Conservation (phyloP, 2,113 vertebrate genomes). For the Antechinus stuartii region DNA sequence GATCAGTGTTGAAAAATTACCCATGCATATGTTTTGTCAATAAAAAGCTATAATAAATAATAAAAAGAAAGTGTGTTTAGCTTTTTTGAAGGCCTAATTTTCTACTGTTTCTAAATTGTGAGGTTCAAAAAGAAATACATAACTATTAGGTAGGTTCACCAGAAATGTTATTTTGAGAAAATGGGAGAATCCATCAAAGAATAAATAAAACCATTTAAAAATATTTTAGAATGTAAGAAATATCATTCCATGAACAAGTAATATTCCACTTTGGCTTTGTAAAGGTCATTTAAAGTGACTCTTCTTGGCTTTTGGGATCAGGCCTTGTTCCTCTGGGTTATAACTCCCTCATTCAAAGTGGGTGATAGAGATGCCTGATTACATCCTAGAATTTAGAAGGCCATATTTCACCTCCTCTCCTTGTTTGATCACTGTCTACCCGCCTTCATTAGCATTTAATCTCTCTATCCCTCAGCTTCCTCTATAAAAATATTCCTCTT, state of each 20-base stretch:
- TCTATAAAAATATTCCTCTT: background rate
- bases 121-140: background rate
- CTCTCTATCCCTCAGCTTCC: background rate
- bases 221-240: background rate
- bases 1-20: too few species aligned
- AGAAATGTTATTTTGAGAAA: background rate
- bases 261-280: background rate
- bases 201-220: background rate
- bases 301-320: background rate
- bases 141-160: background rate
- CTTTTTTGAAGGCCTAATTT: slow-evolving; percentile 34
- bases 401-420: background rate
- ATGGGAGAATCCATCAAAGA: background rate
- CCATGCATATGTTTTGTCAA: too few species aligned
- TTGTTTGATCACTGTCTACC: background rate
- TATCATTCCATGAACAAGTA: background rate
- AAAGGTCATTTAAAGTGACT: background rate
- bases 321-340: background rate
- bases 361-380: background rate
- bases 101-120: background rate
- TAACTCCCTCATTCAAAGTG: background rate
- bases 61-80: background rate
- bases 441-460: background rate
- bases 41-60: too few species aligned
- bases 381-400: background rate